A percentile compares a stretch with the other conserved stretches of the same genome.
Evolutionary conservation across 2,888 invertebrate genomes (phyloP).

Genomic region (Epistrophe eligans): DNA sequence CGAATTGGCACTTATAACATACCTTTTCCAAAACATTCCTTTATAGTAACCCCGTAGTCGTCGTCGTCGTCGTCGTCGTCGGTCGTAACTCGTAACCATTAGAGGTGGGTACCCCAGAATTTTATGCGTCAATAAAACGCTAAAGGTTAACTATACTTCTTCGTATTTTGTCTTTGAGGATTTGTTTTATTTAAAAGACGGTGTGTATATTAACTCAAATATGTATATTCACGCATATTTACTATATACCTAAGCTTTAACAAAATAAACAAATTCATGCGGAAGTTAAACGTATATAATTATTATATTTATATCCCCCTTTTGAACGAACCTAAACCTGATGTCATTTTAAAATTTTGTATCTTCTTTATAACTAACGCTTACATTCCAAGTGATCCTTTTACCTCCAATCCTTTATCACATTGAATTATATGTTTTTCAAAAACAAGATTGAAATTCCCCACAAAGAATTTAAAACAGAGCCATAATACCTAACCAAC

Average conservation of each 20-base stretch:
- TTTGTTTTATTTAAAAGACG: background rate
- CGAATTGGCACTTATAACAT: background rate
- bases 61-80: too few relatives aligned
- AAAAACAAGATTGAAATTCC: background rate
- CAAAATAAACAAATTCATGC: background rate
- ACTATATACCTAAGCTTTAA: background rate
- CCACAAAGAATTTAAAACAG: background rate
- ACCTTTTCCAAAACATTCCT: background rate
- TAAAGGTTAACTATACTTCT: slow-evolving; percentile 11
- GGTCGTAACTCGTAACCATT: too few relatives aligned
- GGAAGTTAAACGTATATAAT: background rate
- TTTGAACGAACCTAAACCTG: background rate
- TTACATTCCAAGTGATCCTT: background rate
- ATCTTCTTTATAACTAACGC: background rate
- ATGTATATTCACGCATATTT: background rate
- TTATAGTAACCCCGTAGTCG: too few relatives aligned
- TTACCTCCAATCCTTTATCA: background rate
- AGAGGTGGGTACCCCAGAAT: background rate
- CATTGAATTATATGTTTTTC: background rate
- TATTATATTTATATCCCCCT: background rate
- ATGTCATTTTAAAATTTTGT: background rate
- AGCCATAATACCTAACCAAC: too few relatives aligned
- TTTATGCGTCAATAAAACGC: slow-evolving; percentile 20
- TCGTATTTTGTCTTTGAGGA: background rate
- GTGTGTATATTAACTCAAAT: background rate